Conservation (phyloP, 2,888 invertebrate genomes). For the Papilio elwesi region DNA sequence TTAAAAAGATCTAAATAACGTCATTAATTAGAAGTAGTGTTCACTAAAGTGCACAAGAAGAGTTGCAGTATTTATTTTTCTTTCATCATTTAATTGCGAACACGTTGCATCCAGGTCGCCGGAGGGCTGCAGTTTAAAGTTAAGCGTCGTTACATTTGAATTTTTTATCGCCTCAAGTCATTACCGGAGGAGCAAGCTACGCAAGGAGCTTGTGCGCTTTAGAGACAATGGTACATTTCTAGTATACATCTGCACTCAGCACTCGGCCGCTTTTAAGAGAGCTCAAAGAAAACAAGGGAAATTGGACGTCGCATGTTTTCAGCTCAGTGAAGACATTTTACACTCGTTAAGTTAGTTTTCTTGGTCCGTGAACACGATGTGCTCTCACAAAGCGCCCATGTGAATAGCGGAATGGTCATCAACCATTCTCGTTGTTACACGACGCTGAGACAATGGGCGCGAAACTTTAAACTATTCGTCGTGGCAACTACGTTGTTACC, state of each 20-base stretch:
- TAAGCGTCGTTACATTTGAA: conserved; percentile 33
- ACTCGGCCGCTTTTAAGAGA: conserved; percentile 29
- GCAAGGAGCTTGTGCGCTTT: conserved; percentile 35
- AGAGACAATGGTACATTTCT: conserved; percentile 33
- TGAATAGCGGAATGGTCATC: conserved; percentile 31
- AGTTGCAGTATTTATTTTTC: conserved; percentile 4
- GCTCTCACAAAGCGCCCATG: conserved; percentile 35
- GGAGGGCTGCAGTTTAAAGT: conserved; percentile 24
- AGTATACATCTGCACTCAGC: conserved; percentile 22
- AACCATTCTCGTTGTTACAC: conserved; percentile 29
- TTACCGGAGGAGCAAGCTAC: conserved; percentile 29
- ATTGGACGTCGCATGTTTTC: conserved; percentile 26
- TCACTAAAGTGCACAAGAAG: conserved; percentile 9
- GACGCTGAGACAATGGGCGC: conserved; percentile 8
- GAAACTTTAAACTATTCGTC: neutral
- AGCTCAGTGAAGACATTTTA: conserved; percentile 31
- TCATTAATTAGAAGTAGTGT: neutral
- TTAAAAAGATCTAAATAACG: conserved; percentile 22
- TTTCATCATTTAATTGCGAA: conserved; percentile 29
- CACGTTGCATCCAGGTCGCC: conserved; percentile 28
- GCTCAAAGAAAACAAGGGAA: conserved; percentile 39
- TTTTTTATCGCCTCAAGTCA: conserved; percentile 39
- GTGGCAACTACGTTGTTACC: conserved; percentile 5
- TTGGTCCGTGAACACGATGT: conserved; percentile 19
- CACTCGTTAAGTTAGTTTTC: conserved; percentile 37